Conservation (phyloP, 2,113 vertebrate species). For the Zeus faber region DNA sequence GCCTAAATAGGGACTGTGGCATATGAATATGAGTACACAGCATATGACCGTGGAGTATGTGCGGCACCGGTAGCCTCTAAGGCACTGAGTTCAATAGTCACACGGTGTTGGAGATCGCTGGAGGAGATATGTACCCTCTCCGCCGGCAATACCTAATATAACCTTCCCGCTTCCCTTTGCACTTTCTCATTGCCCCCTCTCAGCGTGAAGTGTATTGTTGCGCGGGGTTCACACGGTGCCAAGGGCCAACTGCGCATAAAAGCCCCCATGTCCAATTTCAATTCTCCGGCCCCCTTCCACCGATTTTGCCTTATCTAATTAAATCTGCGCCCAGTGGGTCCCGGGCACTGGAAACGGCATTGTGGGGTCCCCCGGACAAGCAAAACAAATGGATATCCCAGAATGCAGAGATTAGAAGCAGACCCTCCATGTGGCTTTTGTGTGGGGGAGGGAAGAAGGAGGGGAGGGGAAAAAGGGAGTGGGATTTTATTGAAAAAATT, state of each 20-base stretch:
- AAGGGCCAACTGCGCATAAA: conserved; percentile 46
- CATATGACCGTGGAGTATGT: no score
- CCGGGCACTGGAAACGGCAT: conserved; percentile 59
- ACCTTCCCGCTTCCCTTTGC: neutral
- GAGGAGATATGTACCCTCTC: conserved; percentile 48
- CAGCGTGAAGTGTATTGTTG: conserved; percentile 59
- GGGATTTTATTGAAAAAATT: no score
- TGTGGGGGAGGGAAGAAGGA: conserved; percentile 1
- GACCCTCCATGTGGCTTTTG: conserved; percentile 69
- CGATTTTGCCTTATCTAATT: conserved; percentile 73
- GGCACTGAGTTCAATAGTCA: no score
- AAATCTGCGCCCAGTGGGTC: conserved; percentile 74
- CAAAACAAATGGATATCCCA: conserved; percentile 74
- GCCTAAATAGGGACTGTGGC: no score
- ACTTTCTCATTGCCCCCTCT: conserved; percentile 51
- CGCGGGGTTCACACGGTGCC: conserved; percentile 45
- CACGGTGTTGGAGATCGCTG: neutral
- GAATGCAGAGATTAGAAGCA: conserved; percentile 77
- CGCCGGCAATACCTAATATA: conserved; percentile 2
- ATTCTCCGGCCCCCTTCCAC: conserved; percentile 67
- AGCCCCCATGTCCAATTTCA: conserved; percentile 74
- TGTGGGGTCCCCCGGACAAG: conserved; percentile 70
- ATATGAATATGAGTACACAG: no score
- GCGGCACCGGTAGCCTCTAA: no score
- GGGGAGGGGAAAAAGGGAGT: conserved; percentile 3